Evolutionary conservation across 2,797 vertebrate genomes (phyloP), one percentile per base, ranked within the genome.

Genomic region (Trachops cirrhosus): DNA sequence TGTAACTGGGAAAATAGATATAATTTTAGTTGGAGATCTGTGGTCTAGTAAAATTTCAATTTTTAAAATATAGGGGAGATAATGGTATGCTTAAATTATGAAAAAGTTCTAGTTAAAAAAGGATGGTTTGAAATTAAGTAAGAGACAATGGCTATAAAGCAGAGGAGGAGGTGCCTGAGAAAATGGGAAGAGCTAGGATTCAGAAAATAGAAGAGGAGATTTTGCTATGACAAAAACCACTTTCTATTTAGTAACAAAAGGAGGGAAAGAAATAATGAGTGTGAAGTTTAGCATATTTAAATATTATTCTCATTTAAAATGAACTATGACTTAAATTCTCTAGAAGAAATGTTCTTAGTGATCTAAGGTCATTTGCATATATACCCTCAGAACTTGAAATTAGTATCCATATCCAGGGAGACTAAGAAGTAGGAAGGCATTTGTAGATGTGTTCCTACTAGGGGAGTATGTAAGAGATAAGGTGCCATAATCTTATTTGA

Each of bases 201-300:
- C 52, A 57, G 5, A 80, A 44, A 5, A 86, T 6, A 75, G 64
- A 68, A 52, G 29, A 67, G 80, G 48, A 84, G 29, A 74, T 86
- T 89, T 85, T 92, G 32, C 37, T 71, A 21, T 64, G 37, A 83
- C 22, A 68, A 46, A 68, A 59, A 18, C 62, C 32, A 44, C 11
- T 88, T 95, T 86, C 24, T 82, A 41, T 88, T 82, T 75, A 64
- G 29, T 79, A 84, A 85, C 59, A 91, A 11, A 39, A 79, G 24
- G 77, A 86, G 15, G 37, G 18, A 94, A 75, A 89, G 34, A 91
- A 37, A 57, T 88, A 37, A 91, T 80, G 46, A 77, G 0, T 85
- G 62, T 71, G 46, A 91, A 39, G 24, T 94, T 77, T 77, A 70
- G 39, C 93, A 59, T 94, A 84, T 71, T 84, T 79, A 88, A 83